Percentiles rank a stretch among this genome's conserved stretches.
These are phyloP conservation scores for Nomada fabriciana DNA, from an alignment of 2,888 invertebrate species.

Conservation along the genomic window DNA sequence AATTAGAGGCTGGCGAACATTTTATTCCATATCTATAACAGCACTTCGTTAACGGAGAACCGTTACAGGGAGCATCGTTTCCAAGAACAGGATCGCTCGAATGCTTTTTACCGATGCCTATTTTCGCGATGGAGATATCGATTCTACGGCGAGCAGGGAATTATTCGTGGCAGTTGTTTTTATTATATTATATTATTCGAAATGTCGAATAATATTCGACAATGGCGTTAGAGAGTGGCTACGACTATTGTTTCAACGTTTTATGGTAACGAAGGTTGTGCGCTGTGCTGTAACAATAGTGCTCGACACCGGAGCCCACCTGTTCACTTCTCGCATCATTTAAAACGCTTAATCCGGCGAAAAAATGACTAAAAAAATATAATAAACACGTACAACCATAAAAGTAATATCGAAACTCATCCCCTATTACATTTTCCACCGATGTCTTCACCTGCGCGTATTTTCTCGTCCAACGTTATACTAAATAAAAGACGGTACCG, in stretches of 20 bases:
- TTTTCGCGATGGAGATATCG: too few species aligned
- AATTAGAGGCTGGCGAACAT: conserved; percentile 29
- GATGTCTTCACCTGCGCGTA: conserved; percentile 1
- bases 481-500: neutral
- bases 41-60: conserved; percentile 5
- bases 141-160: too few species aligned
- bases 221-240: neutral
- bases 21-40: conserved; percentile 28
- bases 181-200: neutral
- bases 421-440: neutral
- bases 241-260: conserved; percentile 15
- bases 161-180: neutral
- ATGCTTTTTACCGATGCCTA: conserved; percentile 10
- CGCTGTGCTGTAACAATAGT: conserved; percentile 52
- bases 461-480: neutral
- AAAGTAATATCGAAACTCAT: neutral
- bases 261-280: conserved; percentile 32
- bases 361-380: conserved; percentile 11
- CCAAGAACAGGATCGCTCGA: conserved; percentile 13
- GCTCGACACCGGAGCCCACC: conserved; percentile 33
- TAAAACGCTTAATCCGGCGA: conserved; percentile 24
- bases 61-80: conserved; percentile 14
- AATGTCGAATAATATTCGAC: neutral
- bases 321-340: conserved; percentile 32
- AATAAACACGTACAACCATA: neutral